These are phyloP conservation scores for Galendromus occidentalis DNA, from an alignment of 1,140 invertebrate species.

Conservation along the genomic window DNA sequence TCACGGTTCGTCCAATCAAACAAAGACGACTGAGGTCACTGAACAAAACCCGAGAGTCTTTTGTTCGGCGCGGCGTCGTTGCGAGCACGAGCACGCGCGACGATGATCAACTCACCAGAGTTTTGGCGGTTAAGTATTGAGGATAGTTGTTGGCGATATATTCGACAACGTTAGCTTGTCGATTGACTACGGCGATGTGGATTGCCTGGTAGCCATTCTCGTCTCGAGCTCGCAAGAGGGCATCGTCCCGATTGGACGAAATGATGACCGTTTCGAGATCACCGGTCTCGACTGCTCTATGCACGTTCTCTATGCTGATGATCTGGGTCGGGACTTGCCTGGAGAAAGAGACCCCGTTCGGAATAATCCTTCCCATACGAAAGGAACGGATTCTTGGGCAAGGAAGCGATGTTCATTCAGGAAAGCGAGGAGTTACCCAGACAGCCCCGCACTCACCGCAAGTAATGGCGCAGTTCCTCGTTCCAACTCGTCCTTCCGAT, in stretches of 20 bases:
- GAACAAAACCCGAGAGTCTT: no score
- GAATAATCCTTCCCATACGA: background rate
- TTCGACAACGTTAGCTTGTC: conserved; percentile 19
- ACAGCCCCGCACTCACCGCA: conserved; percentile 24
- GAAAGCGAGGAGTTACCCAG: conserved; percentile 20
- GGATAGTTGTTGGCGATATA: conserved; percentile 19
- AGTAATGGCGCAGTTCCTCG: conserved; percentile 27
- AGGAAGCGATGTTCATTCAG: no score
- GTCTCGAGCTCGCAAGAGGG: conserved; percentile 25
- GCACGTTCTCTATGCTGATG: conserved; percentile 25
- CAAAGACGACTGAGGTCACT: no score
- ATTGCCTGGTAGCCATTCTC: conserved; percentile 25
- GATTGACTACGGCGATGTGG: conserved; percentile 22
- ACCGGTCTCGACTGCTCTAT: conserved; percentile 26
- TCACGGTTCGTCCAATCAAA: no score
- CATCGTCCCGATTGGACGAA: conserved; percentile 23
- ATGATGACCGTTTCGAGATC: conserved; percentile 23
- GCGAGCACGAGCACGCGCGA: no score
- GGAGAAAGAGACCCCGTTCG: conserved; percentile 10
- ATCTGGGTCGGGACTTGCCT: conserved; percentile 15
- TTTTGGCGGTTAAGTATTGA: conserved; percentile 15
- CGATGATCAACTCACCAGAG: conserved; percentile 11
- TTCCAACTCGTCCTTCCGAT: conserved; percentile 30
- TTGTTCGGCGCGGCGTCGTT: no score
- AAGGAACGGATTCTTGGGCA: background rate